Conservation (phyloP, 2,797 vertebrate genomes). For the Epinephelus coioides region DNA sequence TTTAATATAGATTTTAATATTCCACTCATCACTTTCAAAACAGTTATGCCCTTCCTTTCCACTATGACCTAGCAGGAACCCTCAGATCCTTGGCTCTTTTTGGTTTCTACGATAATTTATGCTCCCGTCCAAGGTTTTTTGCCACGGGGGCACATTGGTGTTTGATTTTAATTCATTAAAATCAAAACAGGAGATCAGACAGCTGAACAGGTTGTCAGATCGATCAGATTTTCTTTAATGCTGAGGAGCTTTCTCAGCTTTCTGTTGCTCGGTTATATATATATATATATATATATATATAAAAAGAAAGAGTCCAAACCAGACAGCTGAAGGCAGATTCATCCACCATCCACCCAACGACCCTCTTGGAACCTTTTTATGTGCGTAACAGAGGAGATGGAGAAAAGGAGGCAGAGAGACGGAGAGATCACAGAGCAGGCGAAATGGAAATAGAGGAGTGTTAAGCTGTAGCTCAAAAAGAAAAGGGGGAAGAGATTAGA, state of each 20-base stretch:
- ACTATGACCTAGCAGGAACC: slow-evolving; percentile 46
- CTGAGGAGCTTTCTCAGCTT: slow-evolving; percentile 40
- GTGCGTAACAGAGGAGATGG: slow-evolving; percentile 51
- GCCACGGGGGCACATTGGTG: slow-evolving; percentile 31
- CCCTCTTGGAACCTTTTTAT: slow-evolving; percentile 58
- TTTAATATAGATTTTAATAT: slow-evolving; percentile 51
- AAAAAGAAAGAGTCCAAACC: slow-evolving; percentile 25
- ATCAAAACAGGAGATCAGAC: slow-evolving; percentile 70
- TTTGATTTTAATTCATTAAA: slow-evolving; percentile 75
- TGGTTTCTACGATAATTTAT: slow-evolving; percentile 52
- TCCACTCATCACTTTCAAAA: slow-evolving; percentile 50
- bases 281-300: no score
- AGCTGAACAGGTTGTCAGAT: slow-evolving; percentile 67
- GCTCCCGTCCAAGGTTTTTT: slow-evolving; percentile 39
- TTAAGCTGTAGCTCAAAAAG: slow-evolving; percentile 63
- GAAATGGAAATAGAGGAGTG: slow-evolving; percentile 52
- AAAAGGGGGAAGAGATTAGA: slow-evolving; percentile 61
- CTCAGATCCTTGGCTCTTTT: slow-evolving; percentile 35
- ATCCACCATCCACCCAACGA: slow-evolving; percentile 27
- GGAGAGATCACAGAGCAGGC: slow-evolving; percentile 52
- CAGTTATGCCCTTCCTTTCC: slow-evolving; percentile 38
- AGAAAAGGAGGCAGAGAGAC: slow-evolving; percentile 36
- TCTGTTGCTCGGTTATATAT: slow-evolving; percentile 24
- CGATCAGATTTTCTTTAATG: slow-evolving; percentile 52
- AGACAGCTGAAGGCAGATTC: slow-evolving; percentile 50